These are phyloP conservation scores for Drosophila quadrilineata DNA, from an alignment of 1,140 invertebrate species.

Conservation along the genomic window DNA sequence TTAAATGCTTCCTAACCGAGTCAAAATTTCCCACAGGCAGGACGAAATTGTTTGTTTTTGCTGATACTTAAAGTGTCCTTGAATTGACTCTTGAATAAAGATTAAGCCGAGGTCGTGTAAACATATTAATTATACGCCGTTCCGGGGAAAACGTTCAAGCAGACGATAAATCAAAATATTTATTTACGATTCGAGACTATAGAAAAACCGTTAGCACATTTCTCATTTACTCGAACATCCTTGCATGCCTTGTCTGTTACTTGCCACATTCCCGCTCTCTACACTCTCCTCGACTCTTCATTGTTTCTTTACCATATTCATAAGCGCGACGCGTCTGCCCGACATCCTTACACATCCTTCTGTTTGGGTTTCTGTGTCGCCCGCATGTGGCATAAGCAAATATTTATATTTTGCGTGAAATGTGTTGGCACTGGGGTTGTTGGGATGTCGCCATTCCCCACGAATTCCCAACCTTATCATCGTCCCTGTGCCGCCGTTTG, in stretches of 20 bases:
- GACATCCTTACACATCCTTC: neutral
- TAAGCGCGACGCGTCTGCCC: conserved; percentile 4
- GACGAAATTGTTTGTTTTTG: too few species aligned
- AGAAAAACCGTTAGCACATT: conserved; percentile 19
- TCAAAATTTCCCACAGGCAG: too few species aligned
- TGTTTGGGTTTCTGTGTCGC: conserved; percentile 52
- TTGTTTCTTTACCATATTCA: conserved; percentile 23
- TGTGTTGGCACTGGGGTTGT: conserved; percentile 40
- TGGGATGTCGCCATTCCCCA: neutral
- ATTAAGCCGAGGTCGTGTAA: conserved; percentile 21
- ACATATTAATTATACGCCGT: conserved; percentile 33
- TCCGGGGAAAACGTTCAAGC: conserved; percentile 14
- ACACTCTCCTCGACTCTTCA: neutral
- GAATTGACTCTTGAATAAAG: neutral
- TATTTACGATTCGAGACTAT: conserved; percentile 35
- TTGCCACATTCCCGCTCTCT: neutral
- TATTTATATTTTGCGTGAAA: conserved; percentile 68
- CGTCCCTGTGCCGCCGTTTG: conserved; percentile 33
- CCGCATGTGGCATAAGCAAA: conserved; percentile 63
- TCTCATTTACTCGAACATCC: too few species aligned
- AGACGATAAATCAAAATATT: conserved; percentile 46
- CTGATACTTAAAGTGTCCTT: neutral
- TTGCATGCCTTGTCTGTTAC: neutral
- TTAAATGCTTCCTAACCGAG: neutral
- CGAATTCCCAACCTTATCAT: conserved; percentile 27